phyloP scores from a whole-genome alignment of 2,113 vertebrate species.

The Thinocorus orbignyianus region DNA sequence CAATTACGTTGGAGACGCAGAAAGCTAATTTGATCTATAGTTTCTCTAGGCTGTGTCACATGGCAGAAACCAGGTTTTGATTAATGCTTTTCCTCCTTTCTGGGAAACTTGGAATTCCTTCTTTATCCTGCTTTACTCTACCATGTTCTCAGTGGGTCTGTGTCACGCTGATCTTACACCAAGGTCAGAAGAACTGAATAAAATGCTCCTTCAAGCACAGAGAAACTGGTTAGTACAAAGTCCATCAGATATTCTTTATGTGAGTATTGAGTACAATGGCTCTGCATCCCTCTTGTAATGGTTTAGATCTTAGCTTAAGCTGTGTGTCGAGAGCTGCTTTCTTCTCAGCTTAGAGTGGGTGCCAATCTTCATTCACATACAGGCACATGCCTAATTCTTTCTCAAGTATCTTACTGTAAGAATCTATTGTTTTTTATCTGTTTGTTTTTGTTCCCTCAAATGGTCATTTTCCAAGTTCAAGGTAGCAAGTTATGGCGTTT shows the following conservation, averaged over 20 bases:
- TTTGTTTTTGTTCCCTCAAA: not conserved
- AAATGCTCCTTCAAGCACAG: not conserved
- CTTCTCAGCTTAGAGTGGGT: slow-evolving; percentile 29
- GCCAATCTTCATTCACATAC: slow-evolving; percentile 1
- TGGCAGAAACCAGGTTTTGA: not conserved
- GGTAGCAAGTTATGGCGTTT: not conserved
- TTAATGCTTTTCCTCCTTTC: not conserved
- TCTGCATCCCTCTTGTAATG: not conserved
- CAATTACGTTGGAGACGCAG: not conserved
- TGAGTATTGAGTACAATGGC: not conserved
- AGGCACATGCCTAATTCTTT: slow-evolving; percentile 28
- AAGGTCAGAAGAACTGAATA: not conserved
- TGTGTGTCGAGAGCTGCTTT: slow-evolving; percentile 7
- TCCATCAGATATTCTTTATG: not conserved
- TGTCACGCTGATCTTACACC: not conserved
- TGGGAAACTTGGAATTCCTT: not conserved
- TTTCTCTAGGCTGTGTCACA: not conserved
- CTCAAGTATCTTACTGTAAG: not conserved
- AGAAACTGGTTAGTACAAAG: not conserved
- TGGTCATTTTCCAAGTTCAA: slow-evolving; percentile 51
- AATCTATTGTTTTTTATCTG: not conserved
- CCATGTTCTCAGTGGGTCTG: not conserved
- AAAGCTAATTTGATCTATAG: not conserved
- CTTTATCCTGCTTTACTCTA: not conserved
- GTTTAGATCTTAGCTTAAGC: slow-evolving; percentile 13